Evolutionary conservation across 2,888 invertebrate genomes (phyloP).

Genomic region (Rhagium mordax): DNA sequence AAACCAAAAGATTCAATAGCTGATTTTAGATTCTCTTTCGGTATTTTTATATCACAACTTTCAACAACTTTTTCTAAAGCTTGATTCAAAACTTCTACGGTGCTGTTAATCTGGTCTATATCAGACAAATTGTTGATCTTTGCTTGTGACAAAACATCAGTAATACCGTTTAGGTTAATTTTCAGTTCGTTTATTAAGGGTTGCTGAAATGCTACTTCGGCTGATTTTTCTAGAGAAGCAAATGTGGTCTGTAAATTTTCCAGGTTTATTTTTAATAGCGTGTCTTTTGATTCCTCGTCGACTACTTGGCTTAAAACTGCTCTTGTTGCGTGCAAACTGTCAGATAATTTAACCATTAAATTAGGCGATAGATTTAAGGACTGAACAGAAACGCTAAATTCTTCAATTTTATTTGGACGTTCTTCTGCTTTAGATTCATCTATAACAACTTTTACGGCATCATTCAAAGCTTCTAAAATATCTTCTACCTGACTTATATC

Average conservation of each 20-base stretch:
- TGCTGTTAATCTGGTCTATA: conserved; percentile 28
- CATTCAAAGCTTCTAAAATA: conserved; percentile 18
- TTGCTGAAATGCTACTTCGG: not conserved
- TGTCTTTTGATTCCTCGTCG: not conserved
- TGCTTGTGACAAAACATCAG: conserved; percentile 4
- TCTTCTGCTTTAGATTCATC: not conserved
- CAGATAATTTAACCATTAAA: conserved; percentile 10
- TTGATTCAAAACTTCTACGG: conserved; percentile 25
- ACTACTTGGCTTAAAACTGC: conserved; percentile 13
- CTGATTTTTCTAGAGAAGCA: not conserved
- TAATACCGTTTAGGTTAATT: not conserved
- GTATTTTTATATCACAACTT: not conserved
- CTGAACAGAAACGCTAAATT: conserved; percentile 6
- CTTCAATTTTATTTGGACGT: conserved; percentile 16
- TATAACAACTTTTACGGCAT: not conserved
- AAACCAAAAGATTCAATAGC: not conserved
- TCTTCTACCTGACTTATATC: conserved; percentile 4
- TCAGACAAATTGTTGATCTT: not conserved
- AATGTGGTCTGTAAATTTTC: not conserved
- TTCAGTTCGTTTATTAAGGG: not conserved
- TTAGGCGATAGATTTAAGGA: conserved; percentile 25
- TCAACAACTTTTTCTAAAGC: conserved; percentile 13
- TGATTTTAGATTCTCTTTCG: not conserved
- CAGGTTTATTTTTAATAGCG: not conserved
- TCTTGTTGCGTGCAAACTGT: conserved; percentile 5